Evolutionary conservation across 2,113 vertebrate genomes (phyloP).

Genomic region (Orthonyx spaldingii): DNA sequence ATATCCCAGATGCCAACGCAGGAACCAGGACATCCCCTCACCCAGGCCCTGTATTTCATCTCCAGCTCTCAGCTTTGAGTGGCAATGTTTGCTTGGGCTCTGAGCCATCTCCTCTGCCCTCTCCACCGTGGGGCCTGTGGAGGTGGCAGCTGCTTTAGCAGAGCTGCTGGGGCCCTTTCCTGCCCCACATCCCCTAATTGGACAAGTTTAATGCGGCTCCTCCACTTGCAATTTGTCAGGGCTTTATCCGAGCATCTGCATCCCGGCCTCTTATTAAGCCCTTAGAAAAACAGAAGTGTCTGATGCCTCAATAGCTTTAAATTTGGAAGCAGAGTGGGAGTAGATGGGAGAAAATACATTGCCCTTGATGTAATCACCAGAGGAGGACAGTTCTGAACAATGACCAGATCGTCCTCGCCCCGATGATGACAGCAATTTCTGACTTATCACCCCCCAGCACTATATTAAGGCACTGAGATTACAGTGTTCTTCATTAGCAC

Average conservation of each 20-base stretch:
- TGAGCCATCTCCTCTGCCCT: not conserved
- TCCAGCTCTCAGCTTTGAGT: not conserved
- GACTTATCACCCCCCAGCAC: constrained; percentile 72
- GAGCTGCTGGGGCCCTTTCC: not conserved
- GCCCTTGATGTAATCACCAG: constrained; percentile 63
- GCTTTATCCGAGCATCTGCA: constrained; percentile 34
- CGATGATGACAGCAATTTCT: constrained; percentile 72
- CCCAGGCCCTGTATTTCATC: not conserved
- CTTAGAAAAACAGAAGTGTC: not conserved
- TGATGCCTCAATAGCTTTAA: constrained; percentile 44
- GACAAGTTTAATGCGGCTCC: not conserved
- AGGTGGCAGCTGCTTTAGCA: not conserved
- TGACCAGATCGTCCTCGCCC: constrained; percentile 72
- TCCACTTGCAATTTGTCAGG: not conserved
- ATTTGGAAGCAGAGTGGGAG: constrained; percentile 56
- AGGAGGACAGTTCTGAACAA: constrained; percentile 73
- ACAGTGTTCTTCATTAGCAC: constrained; percentile 66
- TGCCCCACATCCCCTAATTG: not conserved
- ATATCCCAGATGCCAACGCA: not conserved
- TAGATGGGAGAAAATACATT: constrained; percentile 54
- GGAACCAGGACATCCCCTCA: not conserved
- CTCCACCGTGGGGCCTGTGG: accelerated
- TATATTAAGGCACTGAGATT: constrained; percentile 80
- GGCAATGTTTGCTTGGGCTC: not conserved
- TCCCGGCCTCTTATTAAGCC: constrained; percentile 31